Evolutionary conservation across 2,888 invertebrate genomes (phyloP), one percentile per base, ranked within the genome.

Genomic region (Agrochola macilenta): DNA sequence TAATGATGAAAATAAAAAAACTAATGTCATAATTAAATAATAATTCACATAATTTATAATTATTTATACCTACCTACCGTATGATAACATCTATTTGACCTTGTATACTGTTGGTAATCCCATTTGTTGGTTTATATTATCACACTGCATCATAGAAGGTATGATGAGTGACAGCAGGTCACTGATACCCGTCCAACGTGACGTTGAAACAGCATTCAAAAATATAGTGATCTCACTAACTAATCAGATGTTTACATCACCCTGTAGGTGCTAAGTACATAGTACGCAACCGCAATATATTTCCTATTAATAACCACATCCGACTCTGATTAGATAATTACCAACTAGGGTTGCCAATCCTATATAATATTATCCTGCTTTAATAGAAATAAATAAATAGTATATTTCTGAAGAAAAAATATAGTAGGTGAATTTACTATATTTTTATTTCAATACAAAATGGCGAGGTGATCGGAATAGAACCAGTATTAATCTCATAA

Each of bases 301-400:
- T 63, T 71, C 54, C 79, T 54, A 79, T 52, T 46, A 52, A 64
- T 79, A 79, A 52, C 35, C 23, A 60, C 75, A 74, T 81, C 78
- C 81, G 35, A 20, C 58, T 65, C 26, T 60, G 78, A 79, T 79
- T 54, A 78, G 64, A 78, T 81, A 39, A 0, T 9, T 39, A 39
- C 39, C 39, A 35, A 35, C 35, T 35, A 35, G 35, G 35, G 35
- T 35, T 35, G 35, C 35, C 35, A 35, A 35, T 5, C 35, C 35
- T 35, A 35, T 35, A 35, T 35, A 35, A 35, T 35, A 35, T 35
- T 35, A 35, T 35, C 35, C 35, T 35, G 35, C 35, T 35, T 3
- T 35, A 35, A 3, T 35, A 35, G 35, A n/a, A n/a, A n/a, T n/a
- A n/a, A n/a, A n/a, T 35, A 35, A 35, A 35, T 35, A 35, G 2